phyloP scores from a whole-genome alignment of 2,888 invertebrate species.

The Folsomia candida region DNA sequence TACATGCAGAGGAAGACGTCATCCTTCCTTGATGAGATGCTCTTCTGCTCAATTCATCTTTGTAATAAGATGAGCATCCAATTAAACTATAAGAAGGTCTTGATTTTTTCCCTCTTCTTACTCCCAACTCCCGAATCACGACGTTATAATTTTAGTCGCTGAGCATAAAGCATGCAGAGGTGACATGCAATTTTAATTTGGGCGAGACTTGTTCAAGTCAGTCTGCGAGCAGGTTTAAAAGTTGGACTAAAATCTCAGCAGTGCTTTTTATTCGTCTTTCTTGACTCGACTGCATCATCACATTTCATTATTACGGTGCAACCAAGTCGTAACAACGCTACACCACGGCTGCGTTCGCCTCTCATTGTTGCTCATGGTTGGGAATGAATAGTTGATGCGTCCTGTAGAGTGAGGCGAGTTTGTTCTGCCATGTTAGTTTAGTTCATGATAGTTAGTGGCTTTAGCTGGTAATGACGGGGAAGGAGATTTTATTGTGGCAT shows the following conservation, averaged over 20 bases:
- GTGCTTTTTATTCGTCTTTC: neutral
- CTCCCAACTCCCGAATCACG: neutral
- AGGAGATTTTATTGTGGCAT: constrained; percentile 11
- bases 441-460: neutral
- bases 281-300: neutral
- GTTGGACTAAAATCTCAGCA: neutral
- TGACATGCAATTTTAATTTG: constrained; percentile 12
- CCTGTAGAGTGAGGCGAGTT: neutral
- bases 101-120: too few relatives aligned
- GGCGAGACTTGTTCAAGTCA: neutral
- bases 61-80: neutral
- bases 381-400: neutral
- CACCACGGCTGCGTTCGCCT: neutral
- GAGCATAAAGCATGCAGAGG: constrained; percentile 6
- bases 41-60: too few relatives aligned
- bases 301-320: neutral
- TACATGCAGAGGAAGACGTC: neutral
- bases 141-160: neutral
- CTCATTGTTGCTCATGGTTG: neutral
- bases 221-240: neutral
- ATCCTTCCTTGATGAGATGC: neutral
- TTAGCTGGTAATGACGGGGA: neutral
- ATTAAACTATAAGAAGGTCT: too few relatives aligned
- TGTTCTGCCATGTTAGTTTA: constrained; percentile 2
- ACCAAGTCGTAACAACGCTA: neutral